Conservation (phyloP, 2,888 invertebrate species). For the Stomorhina lunata region DNA sequence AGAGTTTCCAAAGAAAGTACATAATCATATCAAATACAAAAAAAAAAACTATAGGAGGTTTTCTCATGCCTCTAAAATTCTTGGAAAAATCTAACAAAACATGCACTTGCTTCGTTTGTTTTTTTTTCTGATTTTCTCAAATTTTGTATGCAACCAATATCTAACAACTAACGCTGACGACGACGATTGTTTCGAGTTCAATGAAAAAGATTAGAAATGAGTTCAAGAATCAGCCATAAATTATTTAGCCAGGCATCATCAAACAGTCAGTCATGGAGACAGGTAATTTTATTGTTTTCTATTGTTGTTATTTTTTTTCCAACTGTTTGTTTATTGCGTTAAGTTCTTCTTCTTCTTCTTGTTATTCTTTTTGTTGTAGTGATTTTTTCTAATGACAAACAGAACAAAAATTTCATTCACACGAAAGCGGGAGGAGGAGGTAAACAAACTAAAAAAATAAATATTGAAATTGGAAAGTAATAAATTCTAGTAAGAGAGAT, state of each 20-base stretch:
- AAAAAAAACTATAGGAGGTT: not conserved
- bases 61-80: conserved; percentile 16
- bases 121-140: not conserved
- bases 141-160: not conserved
- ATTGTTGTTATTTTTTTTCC: conserved; percentile 25
- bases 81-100: conserved; percentile 26
- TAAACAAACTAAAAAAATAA: not conserved
- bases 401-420: conserved; percentile 37
- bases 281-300: conserved; percentile 32
- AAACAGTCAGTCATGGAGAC: not conserved
- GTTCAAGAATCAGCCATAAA: conserved; percentile 60
- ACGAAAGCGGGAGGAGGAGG: conserved; percentile 18
- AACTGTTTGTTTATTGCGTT: not conserved
- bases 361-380: too few relatives aligned
- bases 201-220: conserved; percentile 55
- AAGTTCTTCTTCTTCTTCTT: too few relatives aligned
- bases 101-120: conserved; percentile 6
- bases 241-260: conserved; percentile 45
- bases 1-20: not conserved
- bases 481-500: not conserved
- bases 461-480: not conserved
- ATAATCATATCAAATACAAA: too few relatives aligned
- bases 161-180: too few relatives aligned
- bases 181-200: conserved; percentile 48
- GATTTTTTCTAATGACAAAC: conserved; percentile 43